Conservation (phyloP, 2,113 vertebrate species). For the Gymnogyps californianus region DNA sequence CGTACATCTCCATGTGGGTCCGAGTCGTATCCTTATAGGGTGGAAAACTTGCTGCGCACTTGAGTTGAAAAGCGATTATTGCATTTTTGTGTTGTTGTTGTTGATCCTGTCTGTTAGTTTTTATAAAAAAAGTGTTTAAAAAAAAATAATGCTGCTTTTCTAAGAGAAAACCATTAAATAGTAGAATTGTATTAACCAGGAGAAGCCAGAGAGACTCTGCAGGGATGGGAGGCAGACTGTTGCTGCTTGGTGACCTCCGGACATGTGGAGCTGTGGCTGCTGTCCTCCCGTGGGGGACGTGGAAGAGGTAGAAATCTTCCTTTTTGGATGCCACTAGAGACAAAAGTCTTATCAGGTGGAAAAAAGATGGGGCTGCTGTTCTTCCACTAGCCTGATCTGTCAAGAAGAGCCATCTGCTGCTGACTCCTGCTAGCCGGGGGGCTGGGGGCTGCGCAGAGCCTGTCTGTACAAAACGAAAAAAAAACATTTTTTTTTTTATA, state of each 20-base stretch:
- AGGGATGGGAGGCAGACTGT: background rate
- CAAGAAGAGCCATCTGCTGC: background rate
- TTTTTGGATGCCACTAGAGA: background rate
- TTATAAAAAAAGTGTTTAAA: background rate
- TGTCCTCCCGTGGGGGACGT: background rate
- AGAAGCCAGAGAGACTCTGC: background rate
- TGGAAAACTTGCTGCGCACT: background rate
- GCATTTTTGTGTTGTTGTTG: background rate
- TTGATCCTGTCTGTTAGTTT: constrained; percentile 20
- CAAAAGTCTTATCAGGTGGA: background rate
- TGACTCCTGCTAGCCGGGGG: background rate
- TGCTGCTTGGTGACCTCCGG: background rate
- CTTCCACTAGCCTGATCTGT: background rate
- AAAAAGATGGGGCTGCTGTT: background rate
- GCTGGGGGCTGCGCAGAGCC: background rate
- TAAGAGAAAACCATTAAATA: background rate
- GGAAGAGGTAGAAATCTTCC: background rate
- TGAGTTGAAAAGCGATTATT: background rate
- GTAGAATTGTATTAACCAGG: background rate
- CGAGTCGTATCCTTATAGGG: background rate
- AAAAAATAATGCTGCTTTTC: constrained; percentile 50
- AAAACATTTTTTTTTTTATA: background rate
- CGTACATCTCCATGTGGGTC: accelerated
- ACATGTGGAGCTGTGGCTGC: background rate
- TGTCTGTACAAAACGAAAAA: background rate